Evolutionary conservation across 1,140 invertebrate genomes (phyloP).

Genomic region (Drosophila suzukii): DNA sequence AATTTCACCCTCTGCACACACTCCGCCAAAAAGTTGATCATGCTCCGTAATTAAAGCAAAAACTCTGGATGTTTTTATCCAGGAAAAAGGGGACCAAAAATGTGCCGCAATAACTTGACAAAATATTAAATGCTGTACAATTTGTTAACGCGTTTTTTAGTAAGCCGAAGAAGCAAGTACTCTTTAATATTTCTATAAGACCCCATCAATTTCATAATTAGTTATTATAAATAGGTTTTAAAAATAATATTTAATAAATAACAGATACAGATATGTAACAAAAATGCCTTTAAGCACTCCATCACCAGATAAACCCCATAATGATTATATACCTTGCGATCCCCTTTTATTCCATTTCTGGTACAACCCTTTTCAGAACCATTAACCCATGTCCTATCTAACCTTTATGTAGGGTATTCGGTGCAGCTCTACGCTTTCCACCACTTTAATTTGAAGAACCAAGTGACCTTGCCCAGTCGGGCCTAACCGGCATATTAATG

Average conservation of each 20-base stretch:
- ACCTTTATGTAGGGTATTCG: neutral
- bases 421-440: constrained; percentile 8
- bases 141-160: neutral
- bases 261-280: too few species aligned
- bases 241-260: too few species aligned
- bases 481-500: constrained; percentile 57
- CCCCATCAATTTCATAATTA: neutral
- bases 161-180: neutral
- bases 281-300: too few species aligned
- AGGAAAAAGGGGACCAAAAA: neutral
- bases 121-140: constrained; percentile 11
- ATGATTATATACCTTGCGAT: too few species aligned
- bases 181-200: neutral
- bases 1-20: constrained; percentile 33
- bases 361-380: neutral
- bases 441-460: constrained; percentile 53
- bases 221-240: too few species aligned
- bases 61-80: neutral
- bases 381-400: neutral
- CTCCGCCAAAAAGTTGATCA: constrained; percentile 20
- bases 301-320: too few species aligned
- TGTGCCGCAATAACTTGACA: constrained; percentile 1
- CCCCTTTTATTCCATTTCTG: too few species aligned
- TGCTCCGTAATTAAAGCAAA: constrained; percentile 42
- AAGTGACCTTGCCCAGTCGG: constrained; percentile 58